These are phyloP conservation scores for Sclerurus mexicanus DNA, from an alignment of 2,113 vertebrate species.

Conservation along the genomic window DNA sequence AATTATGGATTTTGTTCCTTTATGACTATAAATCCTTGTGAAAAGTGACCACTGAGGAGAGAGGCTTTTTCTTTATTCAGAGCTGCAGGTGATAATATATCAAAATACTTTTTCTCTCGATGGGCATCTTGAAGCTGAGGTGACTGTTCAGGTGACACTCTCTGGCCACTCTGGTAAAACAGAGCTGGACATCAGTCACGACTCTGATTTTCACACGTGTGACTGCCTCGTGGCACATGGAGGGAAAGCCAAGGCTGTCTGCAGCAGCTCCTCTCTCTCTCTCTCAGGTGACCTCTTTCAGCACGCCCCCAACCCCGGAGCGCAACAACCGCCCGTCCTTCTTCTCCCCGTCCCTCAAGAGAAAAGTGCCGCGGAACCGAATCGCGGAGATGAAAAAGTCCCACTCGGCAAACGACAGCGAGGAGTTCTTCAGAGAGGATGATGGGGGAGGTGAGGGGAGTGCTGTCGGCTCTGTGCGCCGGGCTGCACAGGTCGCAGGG, in stretches of 20 bases:
- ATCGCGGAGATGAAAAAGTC: slow-evolving; percentile 98
- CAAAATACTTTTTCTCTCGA: background rate
- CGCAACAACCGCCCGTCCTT: slow-evolving; percentile 91
- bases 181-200: background rate
- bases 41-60: background rate
- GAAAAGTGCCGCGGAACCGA: slow-evolving; percentile 88
- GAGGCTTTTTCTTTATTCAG: background rate
- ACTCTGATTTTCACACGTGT: background rate
- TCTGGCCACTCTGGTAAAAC: background rate
- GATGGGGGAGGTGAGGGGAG: slow-evolving; percentile 75
- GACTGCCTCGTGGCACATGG: fast-evolving
- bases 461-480: background rate
- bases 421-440: slow-evolving; percentile 95
- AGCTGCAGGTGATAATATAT: background rate
- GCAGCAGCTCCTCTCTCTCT: background rate
- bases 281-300: slow-evolving; percentile 94
- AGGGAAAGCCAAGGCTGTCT: background rate
- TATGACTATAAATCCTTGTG: background rate
- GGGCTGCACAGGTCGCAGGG: background rate
- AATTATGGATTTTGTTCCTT: background rate
- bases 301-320: slow-evolving; percentile 94
- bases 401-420: slow-evolving; percentile 96
- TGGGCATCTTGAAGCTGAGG: background rate
- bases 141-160: background rate
- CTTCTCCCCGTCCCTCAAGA: slow-evolving; percentile 93